Percentiles rank a stretch among this genome's conserved stretches.
Conservation (phyloP, 2,113 vertebrate species). For the Pachypanchax playfairii region DNA sequence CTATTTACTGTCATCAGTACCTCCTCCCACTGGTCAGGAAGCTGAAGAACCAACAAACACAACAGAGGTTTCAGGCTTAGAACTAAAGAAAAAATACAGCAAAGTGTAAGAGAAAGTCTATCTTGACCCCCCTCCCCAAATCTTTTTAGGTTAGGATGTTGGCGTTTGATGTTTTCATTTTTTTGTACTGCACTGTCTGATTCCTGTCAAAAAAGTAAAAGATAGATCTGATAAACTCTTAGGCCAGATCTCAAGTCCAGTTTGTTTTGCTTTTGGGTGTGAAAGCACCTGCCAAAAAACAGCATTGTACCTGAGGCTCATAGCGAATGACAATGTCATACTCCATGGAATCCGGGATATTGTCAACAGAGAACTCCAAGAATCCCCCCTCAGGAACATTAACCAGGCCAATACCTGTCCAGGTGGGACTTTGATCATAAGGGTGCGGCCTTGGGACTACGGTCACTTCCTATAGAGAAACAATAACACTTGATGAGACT, state of each 20-base stretch:
- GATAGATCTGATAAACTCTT: background rate
- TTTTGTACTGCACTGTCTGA: too few species aligned
- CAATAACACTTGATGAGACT: background rate
- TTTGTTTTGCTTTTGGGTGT: too few species aligned
- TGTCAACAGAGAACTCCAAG: slow-evolving; percentile 91
- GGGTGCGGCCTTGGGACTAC: slow-evolving; percentile 86
- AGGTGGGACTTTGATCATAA: slow-evolving; percentile 88
- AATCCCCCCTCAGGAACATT: slow-evolving; percentile 91
- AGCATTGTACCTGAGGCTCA: slow-evolving; percentile 88
- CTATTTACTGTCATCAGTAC: slow-evolving; percentile 88
- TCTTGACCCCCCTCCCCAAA: too few species aligned
- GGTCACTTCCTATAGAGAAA: slow-evolving; percentile 81
- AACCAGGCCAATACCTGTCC: slow-evolving; percentile 94
- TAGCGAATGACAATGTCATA: slow-evolving; percentile 95
- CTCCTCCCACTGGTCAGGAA: slow-evolving; percentile 97
- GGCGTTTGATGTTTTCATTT: too few species aligned
- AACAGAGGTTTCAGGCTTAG: background rate
- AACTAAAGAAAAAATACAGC: too few species aligned
- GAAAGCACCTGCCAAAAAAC: background rate
- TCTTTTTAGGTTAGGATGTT: too few species aligned
- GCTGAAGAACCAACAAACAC: slow-evolving; percentile 66
- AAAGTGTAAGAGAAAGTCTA: too few species aligned
- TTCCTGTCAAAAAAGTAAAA: too few species aligned
- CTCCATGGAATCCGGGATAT: slow-evolving; percentile 96
- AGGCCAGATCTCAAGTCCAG: background rate